phyloP scores from a whole-genome alignment of 2,888 invertebrate species.

The Altica lythri region DNA sequence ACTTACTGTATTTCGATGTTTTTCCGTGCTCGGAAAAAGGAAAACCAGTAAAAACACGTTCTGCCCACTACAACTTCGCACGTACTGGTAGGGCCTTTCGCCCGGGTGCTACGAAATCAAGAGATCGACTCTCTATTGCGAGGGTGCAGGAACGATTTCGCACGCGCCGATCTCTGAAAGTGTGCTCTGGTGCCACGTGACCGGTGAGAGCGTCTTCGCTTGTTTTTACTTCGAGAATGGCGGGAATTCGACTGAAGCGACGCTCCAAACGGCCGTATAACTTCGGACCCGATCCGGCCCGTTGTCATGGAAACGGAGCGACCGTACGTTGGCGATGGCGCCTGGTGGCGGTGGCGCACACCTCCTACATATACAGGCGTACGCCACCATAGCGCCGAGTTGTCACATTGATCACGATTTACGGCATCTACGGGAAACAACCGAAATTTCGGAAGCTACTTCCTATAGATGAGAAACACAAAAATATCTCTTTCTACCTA shows the following conservation, averaged over 20 bases:
- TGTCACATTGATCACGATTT: conserved; percentile 26
- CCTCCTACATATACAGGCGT: conserved; percentile 10
- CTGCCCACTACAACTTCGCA: conserved; percentile 22
- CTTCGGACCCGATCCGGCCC: conserved; percentile 50
- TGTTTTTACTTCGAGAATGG: conserved; percentile 50
- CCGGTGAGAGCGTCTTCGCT: conserved; percentile 54
- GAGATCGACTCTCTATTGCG: conserved; percentile 31
- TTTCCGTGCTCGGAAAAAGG: conserved; percentile 17
- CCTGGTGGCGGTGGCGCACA: conserved; percentile 35
- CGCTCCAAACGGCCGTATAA: conserved; percentile 46
- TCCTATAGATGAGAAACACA: too few species aligned
- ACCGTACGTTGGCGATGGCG: conserved; percentile 54
- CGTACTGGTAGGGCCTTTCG: conserved; percentile 24
- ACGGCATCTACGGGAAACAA: conserved; percentile 3
- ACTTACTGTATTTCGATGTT: conserved; percentile 28
- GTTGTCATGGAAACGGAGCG: conserved; percentile 56
- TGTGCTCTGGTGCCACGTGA: conserved; percentile 31
- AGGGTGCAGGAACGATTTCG: conserved; percentile 36
- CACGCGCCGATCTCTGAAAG: conserved; percentile 51
- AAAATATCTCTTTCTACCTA: too few species aligned
- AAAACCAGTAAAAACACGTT: conserved; percentile 24
- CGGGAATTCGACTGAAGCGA: conserved; percentile 50
- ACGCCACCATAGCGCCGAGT: conserved; percentile 17
- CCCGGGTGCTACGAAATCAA: conserved; percentile 35
- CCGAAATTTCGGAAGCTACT: too few species aligned